Base-by-base conservation (phyloP, 2,113 vertebrate species). In the Orcinus orca region DNA sequence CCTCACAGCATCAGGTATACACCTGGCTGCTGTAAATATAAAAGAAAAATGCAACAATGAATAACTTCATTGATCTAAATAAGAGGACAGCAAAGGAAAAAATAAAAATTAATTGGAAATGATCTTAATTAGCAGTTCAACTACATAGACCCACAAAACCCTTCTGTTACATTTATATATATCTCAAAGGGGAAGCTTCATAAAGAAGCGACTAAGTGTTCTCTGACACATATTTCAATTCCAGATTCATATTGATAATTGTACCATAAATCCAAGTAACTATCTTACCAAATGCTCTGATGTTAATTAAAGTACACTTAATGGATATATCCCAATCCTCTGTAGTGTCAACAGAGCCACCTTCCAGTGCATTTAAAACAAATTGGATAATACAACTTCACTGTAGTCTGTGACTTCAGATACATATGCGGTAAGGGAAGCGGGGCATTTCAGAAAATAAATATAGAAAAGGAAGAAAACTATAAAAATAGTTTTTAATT, bases 231-330 rank as follows among this genome's bases (percentile, higher is more conserved):
- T 60, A 84, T 92, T 96, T 94, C 53, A 90, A 62, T 70, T 93
- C 70, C 84, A 84, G 31, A 73, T 84, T 81, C 44, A 65, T 88
- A 92, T 20, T 83, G 76, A 77, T 68, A 96, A 96, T 94, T 92
- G 41, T 83, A 94, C 92, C 50, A 95, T 95, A 94, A 97, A 96
- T 94, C 67, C 90, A 96, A 97, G 80, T 68, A 74, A 83, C 26
- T 95, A 71, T 84, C n/a, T 87, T 38, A 94, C 67, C 53, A 96
- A 94, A 76, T 76, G 23, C 31, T 96, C 74, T 92, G 21, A 14
- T 92, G 33, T 94, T 95, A 93, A 97, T 97, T 96, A 90, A 88
- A 84, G 18, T 33, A 13, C 50, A 92, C 41, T 93, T 86, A 93
- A 83, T 83, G 36, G 70, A 41, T 79, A 38, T 74, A 80, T 79